Base-by-base conservation (phyloP, 2,797 vertebrate species). In the Uromys caudimaculatus region DNA sequence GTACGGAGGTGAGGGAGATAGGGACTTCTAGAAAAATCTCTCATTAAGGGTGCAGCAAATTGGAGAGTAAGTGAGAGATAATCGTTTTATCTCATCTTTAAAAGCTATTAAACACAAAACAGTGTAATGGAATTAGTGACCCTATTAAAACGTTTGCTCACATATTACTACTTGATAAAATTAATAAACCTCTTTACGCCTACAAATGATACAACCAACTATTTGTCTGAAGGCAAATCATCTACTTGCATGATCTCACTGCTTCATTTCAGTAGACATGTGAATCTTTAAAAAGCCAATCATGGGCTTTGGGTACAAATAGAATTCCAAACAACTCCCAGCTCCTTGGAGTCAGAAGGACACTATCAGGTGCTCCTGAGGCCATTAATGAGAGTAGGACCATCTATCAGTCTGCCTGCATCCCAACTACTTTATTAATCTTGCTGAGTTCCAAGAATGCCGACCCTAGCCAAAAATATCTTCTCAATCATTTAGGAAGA, bases 121-220 rank as follows among this genome's bases (percentile, higher is more conserved):
- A 85, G 64, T 78, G 16, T 90, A 96, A 96, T 91, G 60, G 91
- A 97, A 78, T 96, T 96, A 96, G 90, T 95, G 96, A 95, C 96
- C 97, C 96, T 96, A 96, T 96, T 97, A 96, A 97, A 95, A 97
- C 75, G 89, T 95, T 96, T 96, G 97, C 86, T 96, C 92, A 95
- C 79, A 96, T 73, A 97, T 97, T 97, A 91, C 91, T 89, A 95
- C 77, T 95, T 97, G 77, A 97, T 94, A 96, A 96, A 97, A 95
- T 96, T 97, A 96, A 95, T 97, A 96, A 95, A 95, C 97, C 82
- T 92, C 94, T 94, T 96, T 97, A 93, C 6, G 96, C 84, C 64
- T 95, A 87, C 35, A 92, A 93, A 86, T n/a, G 76, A 67, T 85
- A 93, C 93, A 95, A 92, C 83, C 94, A 92, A 93, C 91, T 73